phyloP scores from a whole-genome alignment of 2,888 invertebrate genomes.

The Melitaea athalia region DNA sequence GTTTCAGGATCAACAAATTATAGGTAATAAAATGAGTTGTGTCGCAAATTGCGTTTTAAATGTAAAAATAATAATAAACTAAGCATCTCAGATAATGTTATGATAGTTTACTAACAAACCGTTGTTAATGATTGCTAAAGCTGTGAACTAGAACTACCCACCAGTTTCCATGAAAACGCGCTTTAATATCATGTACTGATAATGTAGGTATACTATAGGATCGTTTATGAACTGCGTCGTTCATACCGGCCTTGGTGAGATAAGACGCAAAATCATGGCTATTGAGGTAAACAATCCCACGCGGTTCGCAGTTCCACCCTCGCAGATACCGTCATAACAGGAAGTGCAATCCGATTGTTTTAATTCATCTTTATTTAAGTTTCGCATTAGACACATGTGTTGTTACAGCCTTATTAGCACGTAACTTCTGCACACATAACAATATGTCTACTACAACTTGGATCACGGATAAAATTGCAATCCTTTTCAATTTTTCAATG shows the following conservation, averaged over 20 bases:
- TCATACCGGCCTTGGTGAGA: constrained; percentile 22
- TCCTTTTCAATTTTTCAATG: no score
- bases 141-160: neutral
- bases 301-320: constrained; percentile 31
- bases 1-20: no score
- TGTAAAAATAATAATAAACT: no score
- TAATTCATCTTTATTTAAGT: neutral
- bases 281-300: constrained; percentile 46
- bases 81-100: neutral
- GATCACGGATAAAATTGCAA: no score
- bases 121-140: neutral
- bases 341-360: constrained; percentile 32
- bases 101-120: neutral
- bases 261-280: constrained; percentile 33
- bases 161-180: neutral
- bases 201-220: neutral
- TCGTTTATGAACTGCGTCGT: constrained; percentile 30
- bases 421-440: no score
- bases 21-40: no score
- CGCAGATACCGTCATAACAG: constrained; percentile 22
- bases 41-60: no score
- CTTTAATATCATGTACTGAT: neutral
- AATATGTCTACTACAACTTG: no score
- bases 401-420: no score
- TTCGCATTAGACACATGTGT: neutral